Conservation (phyloP, 92 coral and sea anemone species). For the Parazoanthus darwini region DNA sequence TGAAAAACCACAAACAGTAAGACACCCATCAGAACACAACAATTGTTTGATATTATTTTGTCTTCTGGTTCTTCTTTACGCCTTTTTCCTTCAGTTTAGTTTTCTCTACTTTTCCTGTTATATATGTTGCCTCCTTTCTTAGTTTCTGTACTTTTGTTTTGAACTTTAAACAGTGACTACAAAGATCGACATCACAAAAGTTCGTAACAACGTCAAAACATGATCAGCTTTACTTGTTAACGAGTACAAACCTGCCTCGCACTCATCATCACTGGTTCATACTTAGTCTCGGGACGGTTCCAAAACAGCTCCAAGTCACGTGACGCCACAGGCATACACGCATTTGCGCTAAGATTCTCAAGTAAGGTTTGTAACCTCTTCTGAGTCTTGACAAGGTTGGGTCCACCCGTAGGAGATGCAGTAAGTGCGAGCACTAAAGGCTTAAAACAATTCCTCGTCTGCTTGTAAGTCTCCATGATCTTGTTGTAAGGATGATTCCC, state of each 20-base stretch:
- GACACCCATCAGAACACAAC: too few relatives aligned
- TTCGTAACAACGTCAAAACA: background rate
- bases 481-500: conserved; percentile 86
- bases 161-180: too few relatives aligned
- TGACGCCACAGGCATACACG: conserved; percentile 70
- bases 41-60: too few relatives aligned
- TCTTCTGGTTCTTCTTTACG: too few relatives aligned
- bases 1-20: too few relatives aligned
- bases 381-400: conserved; percentile 51
- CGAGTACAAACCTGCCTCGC: conserved; percentile 14
- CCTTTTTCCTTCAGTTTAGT: too few relatives aligned
- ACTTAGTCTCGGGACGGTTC: conserved; percentile 73
- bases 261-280: conserved; percentile 54
- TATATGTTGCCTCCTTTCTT: too few relatives aligned
- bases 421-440: conserved; percentile 89
- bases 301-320: conserved; percentile 67
- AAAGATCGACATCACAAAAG: background rate
- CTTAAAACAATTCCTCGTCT: conserved; percentile 55
- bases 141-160: too few relatives aligned
- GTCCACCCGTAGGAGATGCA: conserved; percentile 88
- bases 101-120: too few relatives aligned
- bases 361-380: conserved; percentile 58
- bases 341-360: conserved; percentile 61
- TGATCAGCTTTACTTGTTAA: background rate
- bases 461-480: conserved; percentile 73